Evolutionary conservation across 2,797 vertebrate species (phyloP), one percentile per base, ranked within the genome.

Genomic region (Echeneis naucrates): DNA sequence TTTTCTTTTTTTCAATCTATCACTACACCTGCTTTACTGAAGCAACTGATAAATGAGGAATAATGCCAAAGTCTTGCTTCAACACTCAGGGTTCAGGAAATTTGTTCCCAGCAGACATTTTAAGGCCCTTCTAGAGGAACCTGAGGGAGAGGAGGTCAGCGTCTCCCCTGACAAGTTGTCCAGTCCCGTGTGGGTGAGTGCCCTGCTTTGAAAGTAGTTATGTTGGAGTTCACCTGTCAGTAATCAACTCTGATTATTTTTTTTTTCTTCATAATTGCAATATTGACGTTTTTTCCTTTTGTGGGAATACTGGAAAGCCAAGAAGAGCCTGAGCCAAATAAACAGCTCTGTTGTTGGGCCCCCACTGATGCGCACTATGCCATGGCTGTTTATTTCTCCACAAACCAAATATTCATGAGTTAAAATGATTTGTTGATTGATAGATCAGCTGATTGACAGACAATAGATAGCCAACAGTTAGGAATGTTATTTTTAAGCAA

Each of bases 41-140:
- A 37, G 19, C 2, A 2, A 8, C 0, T 48, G 24, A 24, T 32
- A n/a, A 9, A 44, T 7, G 42, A 44, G 8, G 42, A 9, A n/a
- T 33, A 33, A n/a, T n/a, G 19, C 1, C 2, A 17, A 42, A 19
- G 16, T 42, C 1, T 6, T 17, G 17, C 9, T 19, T 73, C 9
- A 3, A 19, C 57, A 53, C 53, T 17, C 61, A 92, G 91, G 19
- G 23, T 14, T 1, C 27, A 82, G 32, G n/a, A 79, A 35, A 59
- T 9, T 23, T 65, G 32, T 71, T 2, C n/a, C 35, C 27, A 33
- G 0, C 2, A 86, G 56, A 27, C 35, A 1, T 21, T 75, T 44
- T 62, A 68, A 82, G 47, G 13, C 68, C 1, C 4, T 91, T 40
- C 54, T 44, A 44, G 88, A 90, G 38, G 85, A 88, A 51, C 21